These are phyloP conservation scores for Sipunculus nudus DNA, from an alignment of 2,888 invertebrate genomes.

Conservation along the genomic window DNA sequence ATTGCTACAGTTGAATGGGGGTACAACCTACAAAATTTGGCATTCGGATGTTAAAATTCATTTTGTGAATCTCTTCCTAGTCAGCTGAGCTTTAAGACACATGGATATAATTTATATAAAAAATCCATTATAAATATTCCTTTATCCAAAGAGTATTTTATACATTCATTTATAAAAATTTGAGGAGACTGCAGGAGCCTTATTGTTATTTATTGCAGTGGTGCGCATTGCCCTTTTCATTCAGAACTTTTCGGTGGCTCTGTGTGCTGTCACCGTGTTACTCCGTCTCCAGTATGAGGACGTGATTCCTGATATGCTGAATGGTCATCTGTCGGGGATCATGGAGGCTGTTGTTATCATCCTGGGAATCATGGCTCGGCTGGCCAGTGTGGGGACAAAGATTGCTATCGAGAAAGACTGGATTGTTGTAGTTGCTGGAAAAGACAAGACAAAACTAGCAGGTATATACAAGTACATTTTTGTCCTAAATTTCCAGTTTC, in stretches of 20 bases:
- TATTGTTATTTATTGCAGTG: constrained; percentile 55
- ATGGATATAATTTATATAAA: too few species aligned
- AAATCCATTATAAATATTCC: too few species aligned
- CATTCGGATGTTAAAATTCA: too few species aligned
- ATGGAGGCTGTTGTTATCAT: constrained; percentile 24
- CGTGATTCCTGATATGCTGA: constrained; percentile 23
- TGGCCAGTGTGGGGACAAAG: constrained; percentile 62
- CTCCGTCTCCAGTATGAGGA: constrained; percentile 47
- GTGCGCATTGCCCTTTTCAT: constrained; percentile 64
- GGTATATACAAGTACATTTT: constrained; percentile 48
- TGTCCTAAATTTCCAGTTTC: too few species aligned
- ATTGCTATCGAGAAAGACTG: constrained; percentile 68
- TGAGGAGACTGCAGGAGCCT: too few species aligned
- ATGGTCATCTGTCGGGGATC: not conserved
- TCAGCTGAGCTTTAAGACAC: too few species aligned
- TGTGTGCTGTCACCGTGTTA: constrained; percentile 64
- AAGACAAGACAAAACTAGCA: constrained; percentile 58
- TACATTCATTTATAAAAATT: too few species aligned
- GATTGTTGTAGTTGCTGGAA: constrained; percentile 64
- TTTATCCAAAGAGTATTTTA: too few species aligned
- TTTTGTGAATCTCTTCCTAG: too few species aligned
- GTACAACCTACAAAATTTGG: too few species aligned
- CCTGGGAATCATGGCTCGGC: constrained; percentile 32
- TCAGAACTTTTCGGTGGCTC: constrained; percentile 67
- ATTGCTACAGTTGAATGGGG: too few species aligned